phyloP scores from a whole-genome alignment of 2,888 invertebrate species.

The Coenonympha glycerion region DNA sequence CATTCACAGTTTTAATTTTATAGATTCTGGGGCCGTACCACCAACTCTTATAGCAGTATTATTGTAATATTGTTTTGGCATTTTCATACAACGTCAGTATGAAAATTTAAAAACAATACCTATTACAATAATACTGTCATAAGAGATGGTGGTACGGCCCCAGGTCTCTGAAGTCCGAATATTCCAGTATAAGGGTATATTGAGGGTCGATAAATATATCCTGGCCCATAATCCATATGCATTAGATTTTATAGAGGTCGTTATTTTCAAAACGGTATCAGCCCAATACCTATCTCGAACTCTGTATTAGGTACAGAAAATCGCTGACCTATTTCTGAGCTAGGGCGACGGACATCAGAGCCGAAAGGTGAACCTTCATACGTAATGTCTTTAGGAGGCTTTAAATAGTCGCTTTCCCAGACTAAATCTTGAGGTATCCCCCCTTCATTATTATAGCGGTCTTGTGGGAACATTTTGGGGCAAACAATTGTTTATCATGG shows the following conservation, averaged over 20 bases:
- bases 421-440: not conserved
- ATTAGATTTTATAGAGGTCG: not conserved
- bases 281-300: not conserved
- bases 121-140: no score
- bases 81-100: no score
- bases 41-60: no score
- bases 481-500: not conserved
- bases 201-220: not conserved
- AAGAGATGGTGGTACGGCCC: no score
- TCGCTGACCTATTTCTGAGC: not conserved
- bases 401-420: conserved; percentile 2
- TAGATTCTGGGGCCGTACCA: no score
- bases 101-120: no score
- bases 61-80: no score
- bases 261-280: not conserved
- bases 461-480: conserved; percentile 3
- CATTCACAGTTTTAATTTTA: no score
- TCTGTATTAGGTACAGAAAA: not conserved
- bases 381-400: conserved; percentile 4
- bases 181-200: not conserved
- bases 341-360: not conserved
- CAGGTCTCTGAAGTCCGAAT: not conserved
- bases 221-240: not conserved
- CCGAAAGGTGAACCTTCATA: conserved; percentile 16
- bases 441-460: not conserved